These are phyloP conservation scores for Orycteropus afer DNA, from an alignment of 2,113 vertebrate genomes.

Conservation along the genomic window DNA sequence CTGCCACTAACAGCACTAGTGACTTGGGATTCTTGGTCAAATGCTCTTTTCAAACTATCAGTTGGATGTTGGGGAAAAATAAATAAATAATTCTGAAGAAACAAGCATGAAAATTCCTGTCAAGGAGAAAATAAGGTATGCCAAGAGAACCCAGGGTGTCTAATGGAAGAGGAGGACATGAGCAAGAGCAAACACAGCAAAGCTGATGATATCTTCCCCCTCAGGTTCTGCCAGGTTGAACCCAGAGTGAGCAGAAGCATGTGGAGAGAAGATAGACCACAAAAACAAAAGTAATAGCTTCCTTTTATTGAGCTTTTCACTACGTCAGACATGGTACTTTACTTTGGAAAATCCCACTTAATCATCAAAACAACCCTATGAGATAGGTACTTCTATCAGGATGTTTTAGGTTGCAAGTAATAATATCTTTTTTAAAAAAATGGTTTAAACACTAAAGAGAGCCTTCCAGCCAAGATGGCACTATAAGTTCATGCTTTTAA, in stretches of 20 bases:
- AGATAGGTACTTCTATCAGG: background rate
- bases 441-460: background rate
- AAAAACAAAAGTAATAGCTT: background rate
- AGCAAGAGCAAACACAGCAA: background rate
- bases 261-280: background rate
- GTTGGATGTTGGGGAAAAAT: background rate
- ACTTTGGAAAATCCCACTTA: background rate
- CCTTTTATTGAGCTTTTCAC: background rate
- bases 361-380: background rate
- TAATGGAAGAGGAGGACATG: background rate
- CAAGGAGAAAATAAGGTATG: background rate
- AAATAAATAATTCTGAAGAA: constrained; percentile 17
- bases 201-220: background rate
- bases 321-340: background rate
- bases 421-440: background rate
- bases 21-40: background rate
- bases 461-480: background rate
- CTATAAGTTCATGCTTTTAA: background rate
- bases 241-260: background rate
- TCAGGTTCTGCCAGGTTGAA: background rate
- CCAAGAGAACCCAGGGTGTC: background rate
- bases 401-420: constrained; percentile 17
- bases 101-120: background rate
- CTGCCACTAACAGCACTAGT: background rate
- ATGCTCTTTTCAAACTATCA: background rate